phyloP scores from a whole-genome alignment of 2,113 vertebrate species.

The Phrynosoma platyrhinos region DNA sequence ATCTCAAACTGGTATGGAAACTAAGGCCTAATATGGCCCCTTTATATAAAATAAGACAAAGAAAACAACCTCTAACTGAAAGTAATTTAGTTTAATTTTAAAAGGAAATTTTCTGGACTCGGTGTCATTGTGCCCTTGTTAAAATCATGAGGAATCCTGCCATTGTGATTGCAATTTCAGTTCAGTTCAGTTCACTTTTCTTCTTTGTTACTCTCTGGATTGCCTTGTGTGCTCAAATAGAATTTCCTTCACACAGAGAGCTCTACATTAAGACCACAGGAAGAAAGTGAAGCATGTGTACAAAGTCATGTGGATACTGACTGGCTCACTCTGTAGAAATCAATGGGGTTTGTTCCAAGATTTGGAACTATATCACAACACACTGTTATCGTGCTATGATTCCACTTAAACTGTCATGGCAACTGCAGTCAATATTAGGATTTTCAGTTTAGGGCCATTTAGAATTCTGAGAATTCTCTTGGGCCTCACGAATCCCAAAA shows the following conservation, averaged over 20 bases:
- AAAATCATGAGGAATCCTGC: not conserved
- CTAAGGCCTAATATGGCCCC: constrained; percentile 33
- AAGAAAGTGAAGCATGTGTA: not conserved
- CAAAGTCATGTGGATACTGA: not conserved
- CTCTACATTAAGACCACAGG: not conserved
- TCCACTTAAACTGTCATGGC: too few species aligned
- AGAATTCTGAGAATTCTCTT: too few species aligned
- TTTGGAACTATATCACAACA: too few species aligned
- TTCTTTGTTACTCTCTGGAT: not conserved
- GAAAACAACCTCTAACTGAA: not conserved
- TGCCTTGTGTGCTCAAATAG: not conserved
- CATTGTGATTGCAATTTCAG: not conserved
- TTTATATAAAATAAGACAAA: constrained; percentile 4
- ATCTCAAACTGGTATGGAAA: constrained; percentile 33
- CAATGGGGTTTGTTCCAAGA: not conserved
- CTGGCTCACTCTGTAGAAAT: not conserved
- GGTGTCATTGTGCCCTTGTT: not conserved
- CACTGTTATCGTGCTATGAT: too few species aligned
- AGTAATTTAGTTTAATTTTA: constrained; percentile 19
- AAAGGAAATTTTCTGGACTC: not conserved
- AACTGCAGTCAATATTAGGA: too few species aligned
- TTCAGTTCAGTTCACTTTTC: not conserved
- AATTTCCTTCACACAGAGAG: not conserved
- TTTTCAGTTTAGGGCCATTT: too few species aligned
- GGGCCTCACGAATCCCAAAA: too few species aligned